A percentile compares a stretch with the other conserved stretches of the same genome.
Conservation (phyloP, 2,797 vertebrate species). For the Toxotes lorentzi region DNA sequence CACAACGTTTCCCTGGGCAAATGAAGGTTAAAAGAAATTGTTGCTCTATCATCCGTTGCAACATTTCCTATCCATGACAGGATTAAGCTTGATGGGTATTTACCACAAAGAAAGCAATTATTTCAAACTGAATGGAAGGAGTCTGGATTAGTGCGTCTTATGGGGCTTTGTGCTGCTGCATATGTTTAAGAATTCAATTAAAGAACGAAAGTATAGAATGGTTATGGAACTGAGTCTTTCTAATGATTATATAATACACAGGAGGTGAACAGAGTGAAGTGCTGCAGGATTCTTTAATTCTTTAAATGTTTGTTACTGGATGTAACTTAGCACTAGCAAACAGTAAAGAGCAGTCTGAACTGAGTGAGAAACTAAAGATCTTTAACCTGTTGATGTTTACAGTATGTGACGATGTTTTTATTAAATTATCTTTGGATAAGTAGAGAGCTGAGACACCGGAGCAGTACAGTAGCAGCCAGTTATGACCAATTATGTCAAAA, state of each 20-base stretch:
- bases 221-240: constrained; percentile 24
- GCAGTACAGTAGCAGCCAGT: too few relatives aligned
- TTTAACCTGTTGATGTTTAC: too few relatives aligned
- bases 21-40: constrained; percentile 18
- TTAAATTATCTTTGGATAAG: neutral
- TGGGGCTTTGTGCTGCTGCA: constrained; percentile 24
- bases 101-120: constrained; percentile 30
- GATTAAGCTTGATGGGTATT: constrained; percentile 43
- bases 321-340: too few relatives aligned
- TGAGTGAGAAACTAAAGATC: too few relatives aligned
- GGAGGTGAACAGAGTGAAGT: neutral
- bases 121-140: constrained; percentile 31
- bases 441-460: neutral
- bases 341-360: too few relatives aligned
- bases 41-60: constrained; percentile 5
- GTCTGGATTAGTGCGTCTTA: constrained; percentile 37
- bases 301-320: too few relatives aligned
- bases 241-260: constrained; percentile 25
- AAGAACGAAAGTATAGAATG: constrained; percentile 29
- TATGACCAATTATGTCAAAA: neutral
- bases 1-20: neutral
- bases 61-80: constrained; percentile 2
- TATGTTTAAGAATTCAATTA: constrained; percentile 47
- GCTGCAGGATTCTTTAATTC: too few relatives aligned
- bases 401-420: too few relatives aligned